Evolutionary conservation across 2,888 invertebrate species (phyloP).

Genomic region (Nesidiocoris tenuis): DNA sequence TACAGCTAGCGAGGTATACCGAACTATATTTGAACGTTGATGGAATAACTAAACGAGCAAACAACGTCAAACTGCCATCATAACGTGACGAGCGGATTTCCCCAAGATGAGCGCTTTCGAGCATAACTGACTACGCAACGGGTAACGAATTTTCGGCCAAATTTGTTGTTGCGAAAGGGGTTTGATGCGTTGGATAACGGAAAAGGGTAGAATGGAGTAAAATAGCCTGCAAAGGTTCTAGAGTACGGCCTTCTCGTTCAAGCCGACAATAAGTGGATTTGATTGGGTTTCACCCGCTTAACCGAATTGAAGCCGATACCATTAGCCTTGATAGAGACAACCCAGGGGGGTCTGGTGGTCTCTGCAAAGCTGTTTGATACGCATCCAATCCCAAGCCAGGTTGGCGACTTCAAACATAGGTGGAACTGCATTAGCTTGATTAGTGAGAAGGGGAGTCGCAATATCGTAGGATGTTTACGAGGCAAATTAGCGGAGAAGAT

Average conservation of each 20-base stretch:
- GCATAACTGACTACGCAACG: neutral
- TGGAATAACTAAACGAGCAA: neutral
- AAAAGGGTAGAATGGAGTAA: neutral
- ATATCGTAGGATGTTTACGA: neutral
- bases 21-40: no score
- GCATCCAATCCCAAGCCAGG: neutral
- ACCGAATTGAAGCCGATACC: neutral
- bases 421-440: constrained; percentile 11
- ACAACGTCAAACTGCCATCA: neutral
- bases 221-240: neutral
- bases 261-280: constrained; percentile 5
- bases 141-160: neutral
- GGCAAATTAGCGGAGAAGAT: neutral
- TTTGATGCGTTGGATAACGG: neutral
- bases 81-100: neutral
- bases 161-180: neutral
- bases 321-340: constrained; percentile 10
- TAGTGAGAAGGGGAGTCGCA: neutral
- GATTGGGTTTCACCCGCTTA: constrained; percentile 4
- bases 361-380: constrained; percentile 4
- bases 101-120: neutral
- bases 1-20: no score
- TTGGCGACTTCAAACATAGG: neutral
- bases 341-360: neutral
- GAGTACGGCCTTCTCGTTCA: constrained; percentile 14